A percentile compares a stretch with the other conserved stretches of the same genome.
Conservation (phyloP, 2,797 vertebrate species). For the Antrozous pallidus region DNA sequence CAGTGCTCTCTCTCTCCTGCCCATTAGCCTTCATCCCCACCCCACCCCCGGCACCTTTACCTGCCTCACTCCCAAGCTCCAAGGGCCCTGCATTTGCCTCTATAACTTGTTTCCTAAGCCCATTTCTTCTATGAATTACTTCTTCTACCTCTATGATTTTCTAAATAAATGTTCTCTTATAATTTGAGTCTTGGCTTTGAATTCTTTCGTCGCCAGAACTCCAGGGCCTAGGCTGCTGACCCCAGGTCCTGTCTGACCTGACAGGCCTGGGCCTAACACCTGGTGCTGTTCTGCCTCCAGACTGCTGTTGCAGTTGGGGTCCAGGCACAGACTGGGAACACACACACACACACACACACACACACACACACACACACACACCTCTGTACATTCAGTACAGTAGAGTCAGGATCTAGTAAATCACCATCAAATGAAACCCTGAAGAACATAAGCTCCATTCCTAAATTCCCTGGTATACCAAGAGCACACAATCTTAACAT, state of each 20-base stretch:
- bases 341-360: neutral
- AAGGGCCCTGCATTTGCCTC: neutral
- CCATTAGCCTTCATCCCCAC: neutral
- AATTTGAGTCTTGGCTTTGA: neutral
- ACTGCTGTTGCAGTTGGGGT: neutral
- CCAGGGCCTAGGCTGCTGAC: neutral
- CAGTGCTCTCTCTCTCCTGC: neutral
- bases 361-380: neutral
- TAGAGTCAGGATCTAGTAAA: neutral
- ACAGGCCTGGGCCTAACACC: too few relatives aligned
- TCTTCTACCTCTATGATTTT: neutral
- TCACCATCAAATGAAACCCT: neutral
- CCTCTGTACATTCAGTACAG: neutral
- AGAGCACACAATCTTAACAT: constrained; percentile 45
- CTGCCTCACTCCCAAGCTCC: neutral
- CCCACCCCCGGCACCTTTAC: neutral
- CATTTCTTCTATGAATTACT: neutral
- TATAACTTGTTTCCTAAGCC: neutral
- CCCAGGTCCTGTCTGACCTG: neutral
- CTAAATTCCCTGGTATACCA: neutral
- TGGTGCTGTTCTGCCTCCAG: neutral
- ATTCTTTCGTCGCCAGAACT: neutral
- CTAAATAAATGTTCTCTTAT: neutral
- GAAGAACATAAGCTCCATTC: neutral
- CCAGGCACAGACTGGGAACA: neutral